Evolutionary conservation across 2,797 vertebrate genomes (phyloP).

Genomic region (Enteromius viviparus): DNA sequence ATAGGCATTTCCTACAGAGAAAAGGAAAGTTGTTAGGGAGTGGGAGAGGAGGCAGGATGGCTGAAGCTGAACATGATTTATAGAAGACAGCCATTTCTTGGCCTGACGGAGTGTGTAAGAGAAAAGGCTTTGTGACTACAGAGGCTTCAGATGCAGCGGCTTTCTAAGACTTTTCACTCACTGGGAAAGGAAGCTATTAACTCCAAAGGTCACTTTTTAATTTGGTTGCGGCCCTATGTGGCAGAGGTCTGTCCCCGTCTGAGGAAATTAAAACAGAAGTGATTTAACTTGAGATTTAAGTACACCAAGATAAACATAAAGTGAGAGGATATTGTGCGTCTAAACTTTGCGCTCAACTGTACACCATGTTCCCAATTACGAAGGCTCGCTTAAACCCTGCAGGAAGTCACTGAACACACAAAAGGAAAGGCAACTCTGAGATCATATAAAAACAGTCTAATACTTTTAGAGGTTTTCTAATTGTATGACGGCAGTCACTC

Average conservation of each 20-base stretch:
- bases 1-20: conserved; percentile 34
- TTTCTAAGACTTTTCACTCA: conserved; percentile 45
- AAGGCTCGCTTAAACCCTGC: conserved; percentile 24
- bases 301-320: conserved; percentile 4
- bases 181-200: conserved; percentile 54
- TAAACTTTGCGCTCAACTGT: conserved; percentile 6
- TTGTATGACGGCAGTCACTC: neutral
- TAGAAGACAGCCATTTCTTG: conserved; percentile 43
- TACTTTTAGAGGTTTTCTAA: conserved; percentile 11
- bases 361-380: conserved; percentile 11
- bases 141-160: conserved; percentile 36
- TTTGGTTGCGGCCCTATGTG: conserved; percentile 46
- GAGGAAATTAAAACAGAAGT: conserved; percentile 48
- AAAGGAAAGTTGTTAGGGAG: neutral
- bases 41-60: conserved; percentile 1
- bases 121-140: conserved; percentile 27
- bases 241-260: conserved; percentile 39
- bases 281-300: conserved; percentile 42
- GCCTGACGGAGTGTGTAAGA: neutral
- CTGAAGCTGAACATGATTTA: conserved; percentile 41
- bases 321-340: conserved; percentile 1
- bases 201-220: conserved; percentile 56
- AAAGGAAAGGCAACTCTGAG: neutral
- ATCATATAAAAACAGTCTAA: conserved; percentile 19
- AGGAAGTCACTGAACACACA: conserved; percentile 26